Conservation (phyloP, 2,797 vertebrate genomes). For the Poecilia gillii region DNA sequence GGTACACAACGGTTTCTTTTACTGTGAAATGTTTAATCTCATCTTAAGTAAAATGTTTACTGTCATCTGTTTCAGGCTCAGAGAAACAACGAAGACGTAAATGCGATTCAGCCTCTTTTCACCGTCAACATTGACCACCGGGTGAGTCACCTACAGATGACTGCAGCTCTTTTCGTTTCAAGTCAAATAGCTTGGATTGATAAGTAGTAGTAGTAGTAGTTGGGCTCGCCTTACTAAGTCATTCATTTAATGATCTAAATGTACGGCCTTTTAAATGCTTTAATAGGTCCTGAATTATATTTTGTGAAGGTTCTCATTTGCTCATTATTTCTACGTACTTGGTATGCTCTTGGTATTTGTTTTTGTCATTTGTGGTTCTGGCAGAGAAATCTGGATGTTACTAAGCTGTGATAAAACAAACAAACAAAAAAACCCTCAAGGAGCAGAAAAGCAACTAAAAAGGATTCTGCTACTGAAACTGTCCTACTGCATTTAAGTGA, state of each 20-base stretch:
- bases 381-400: not conserved
- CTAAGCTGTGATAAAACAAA: not conserved
- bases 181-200: not conserved
- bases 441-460: not conserved
- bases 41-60: not conserved
- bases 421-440: not conserved
- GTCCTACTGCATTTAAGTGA: not conserved
- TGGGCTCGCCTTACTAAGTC: not conserved
- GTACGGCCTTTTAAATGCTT: not conserved
- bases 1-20: not conserved
- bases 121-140: conserved; percentile 92
- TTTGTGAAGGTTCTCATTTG: not conserved
- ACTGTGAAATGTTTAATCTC: not conserved
- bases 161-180: not conserved
- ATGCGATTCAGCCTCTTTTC: conserved; percentile 90
- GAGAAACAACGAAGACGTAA: conserved; percentile 91
- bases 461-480: not conserved
- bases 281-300: not conserved
- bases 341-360: not conserved
- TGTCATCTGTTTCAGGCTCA: conserved; percentile 83
- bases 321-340: not conserved
- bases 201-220: too few species aligned
- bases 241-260: not conserved
- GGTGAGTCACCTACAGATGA: conserved; percentile 74
- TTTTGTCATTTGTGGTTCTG: not conserved